Percentiles rank a stretch among this genome's conserved stretches.
These are phyloP conservation scores for Podarcis raffonei DNA, from an alignment of 2,113 vertebrate species.

Conservation along the genomic window DNA sequence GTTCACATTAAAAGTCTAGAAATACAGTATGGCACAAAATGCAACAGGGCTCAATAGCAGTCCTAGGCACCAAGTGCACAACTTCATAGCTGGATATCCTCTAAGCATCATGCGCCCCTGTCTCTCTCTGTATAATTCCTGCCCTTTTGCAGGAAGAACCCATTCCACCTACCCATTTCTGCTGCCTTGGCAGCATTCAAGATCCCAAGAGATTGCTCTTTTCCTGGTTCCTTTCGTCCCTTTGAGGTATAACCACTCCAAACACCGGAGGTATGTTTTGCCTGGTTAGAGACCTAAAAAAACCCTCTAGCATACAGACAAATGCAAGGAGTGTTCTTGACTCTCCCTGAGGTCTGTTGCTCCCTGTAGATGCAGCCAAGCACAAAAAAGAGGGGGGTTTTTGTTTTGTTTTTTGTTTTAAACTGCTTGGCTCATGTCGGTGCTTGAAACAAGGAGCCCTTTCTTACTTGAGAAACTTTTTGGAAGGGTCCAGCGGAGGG, in stretches of 20 bases:
- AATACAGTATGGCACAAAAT: not conserved
- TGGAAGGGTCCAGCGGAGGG: slow-evolving; percentile 30
- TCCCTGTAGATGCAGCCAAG: slow-evolving; percentile 34
- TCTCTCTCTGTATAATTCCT: not conserved
- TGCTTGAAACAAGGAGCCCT: slow-evolving; percentile 71
- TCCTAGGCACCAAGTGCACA: not conserved
- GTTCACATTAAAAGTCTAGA: not conserved
- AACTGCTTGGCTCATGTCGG: not conserved
- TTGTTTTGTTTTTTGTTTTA: not conserved
- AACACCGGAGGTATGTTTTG: slow-evolving; percentile 23
- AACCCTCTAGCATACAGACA: not conserved
- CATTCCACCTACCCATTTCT: not conserved
- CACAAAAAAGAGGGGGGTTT: not conserved
- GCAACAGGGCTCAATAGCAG: not conserved
- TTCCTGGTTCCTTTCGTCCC: slow-evolving; percentile 29
- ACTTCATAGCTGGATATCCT: not conserved
- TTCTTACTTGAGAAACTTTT: slow-evolving; percentile 43
- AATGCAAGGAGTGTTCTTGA: slow-evolving; percentile 43
- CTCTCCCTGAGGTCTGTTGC: not conserved
- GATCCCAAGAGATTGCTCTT: slow-evolving; percentile 9
- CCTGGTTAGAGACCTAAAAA: slow-evolving; percentile 43
- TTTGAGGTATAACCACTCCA: slow-evolving; percentile 55
- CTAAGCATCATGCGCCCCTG: not conserved
- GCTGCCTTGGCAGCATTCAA: slow-evolving; percentile 23
- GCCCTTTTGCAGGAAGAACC: not conserved